A percentile compares a stretch with the other conserved stretches of the same genome.
These are phyloP conservation scores for Epirrita christyi DNA, from an alignment of 2,888 invertebrate species.

Conservation along the genomic window DNA sequence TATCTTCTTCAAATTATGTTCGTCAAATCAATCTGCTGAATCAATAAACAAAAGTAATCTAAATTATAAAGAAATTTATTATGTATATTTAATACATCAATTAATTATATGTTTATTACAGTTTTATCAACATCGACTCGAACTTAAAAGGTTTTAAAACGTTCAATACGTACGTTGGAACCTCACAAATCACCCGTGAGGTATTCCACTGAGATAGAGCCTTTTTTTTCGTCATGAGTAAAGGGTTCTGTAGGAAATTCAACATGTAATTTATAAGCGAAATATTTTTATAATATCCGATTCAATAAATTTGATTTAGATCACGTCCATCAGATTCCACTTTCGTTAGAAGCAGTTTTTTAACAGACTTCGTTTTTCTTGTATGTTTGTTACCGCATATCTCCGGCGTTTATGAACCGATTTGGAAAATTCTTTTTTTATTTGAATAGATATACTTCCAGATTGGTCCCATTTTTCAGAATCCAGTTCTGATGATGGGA, in stretches of 20 bases:
- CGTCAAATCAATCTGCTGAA: conserved; percentile 3
- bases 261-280: no score
- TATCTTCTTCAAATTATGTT: neutral
- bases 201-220: conserved; percentile 27
- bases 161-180: conserved; percentile 67
- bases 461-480: no score
- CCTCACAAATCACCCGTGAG: conserved; percentile 68
- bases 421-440: no score
- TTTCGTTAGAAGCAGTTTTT: no score
- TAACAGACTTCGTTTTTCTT: no score
- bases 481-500: no score
- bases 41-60: conserved; percentile 14
- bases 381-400: no score
- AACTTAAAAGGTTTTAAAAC: conserved; percentile 80
- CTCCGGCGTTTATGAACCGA: no score
- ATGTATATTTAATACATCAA: conserved; percentile 65
- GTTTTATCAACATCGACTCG: conserved; percentile 61
- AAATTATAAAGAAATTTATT: conserved; percentile 36
- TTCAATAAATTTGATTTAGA: no score
- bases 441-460: no score
- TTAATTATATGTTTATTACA: conserved; percentile 77
- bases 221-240: conserved; percentile 25
- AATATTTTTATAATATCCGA: no score
- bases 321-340: no score
- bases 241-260: conserved; percentile 42